Percentiles rank a stretch among this genome's conserved stretches.
Conservation (phyloP, 2,888 invertebrate species). For the Brachyptera risi region DNA sequence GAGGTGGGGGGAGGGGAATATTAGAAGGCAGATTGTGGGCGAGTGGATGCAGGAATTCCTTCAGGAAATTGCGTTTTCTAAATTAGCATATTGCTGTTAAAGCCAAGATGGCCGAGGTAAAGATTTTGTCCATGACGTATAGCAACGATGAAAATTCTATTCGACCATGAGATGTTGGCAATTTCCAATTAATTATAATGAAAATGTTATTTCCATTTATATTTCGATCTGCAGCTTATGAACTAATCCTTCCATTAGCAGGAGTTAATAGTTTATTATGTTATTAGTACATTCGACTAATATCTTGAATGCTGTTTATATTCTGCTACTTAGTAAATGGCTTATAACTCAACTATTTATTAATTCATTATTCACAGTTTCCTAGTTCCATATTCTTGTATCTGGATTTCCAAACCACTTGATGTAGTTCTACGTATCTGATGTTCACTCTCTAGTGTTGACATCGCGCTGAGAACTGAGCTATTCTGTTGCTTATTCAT, state of each 20-base stretch:
- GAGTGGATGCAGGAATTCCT: slow-evolving; percentile 15
- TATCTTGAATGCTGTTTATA: no score
- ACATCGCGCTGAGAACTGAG: no score
- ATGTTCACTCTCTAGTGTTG: no score
- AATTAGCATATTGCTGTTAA: slow-evolving; percentile 14
- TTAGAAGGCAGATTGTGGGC: not conserved
- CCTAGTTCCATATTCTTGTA: no score
- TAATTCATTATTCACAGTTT: no score
- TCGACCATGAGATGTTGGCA: not conserved
- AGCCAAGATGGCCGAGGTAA: not conserved
- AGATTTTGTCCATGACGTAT: not conserved
- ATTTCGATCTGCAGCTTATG: not conserved
- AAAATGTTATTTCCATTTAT: not conserved
- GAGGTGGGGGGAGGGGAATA: not conserved
- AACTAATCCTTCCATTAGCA: not conserved
- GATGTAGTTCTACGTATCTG: no score
- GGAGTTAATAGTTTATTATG: no score
- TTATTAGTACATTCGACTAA: no score
- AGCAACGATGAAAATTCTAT: not conserved
- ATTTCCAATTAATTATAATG: not conserved
- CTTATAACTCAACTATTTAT: no score
- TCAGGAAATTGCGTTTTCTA: slow-evolving; percentile 4
- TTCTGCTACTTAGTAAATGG: no score
- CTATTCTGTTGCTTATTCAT: no score
- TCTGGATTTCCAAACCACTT: no score